These are phyloP conservation scores for Mormyrops boulengeri DNA, from an alignment of 2,797 vertebrate species.

Conservation along the genomic window DNA sequence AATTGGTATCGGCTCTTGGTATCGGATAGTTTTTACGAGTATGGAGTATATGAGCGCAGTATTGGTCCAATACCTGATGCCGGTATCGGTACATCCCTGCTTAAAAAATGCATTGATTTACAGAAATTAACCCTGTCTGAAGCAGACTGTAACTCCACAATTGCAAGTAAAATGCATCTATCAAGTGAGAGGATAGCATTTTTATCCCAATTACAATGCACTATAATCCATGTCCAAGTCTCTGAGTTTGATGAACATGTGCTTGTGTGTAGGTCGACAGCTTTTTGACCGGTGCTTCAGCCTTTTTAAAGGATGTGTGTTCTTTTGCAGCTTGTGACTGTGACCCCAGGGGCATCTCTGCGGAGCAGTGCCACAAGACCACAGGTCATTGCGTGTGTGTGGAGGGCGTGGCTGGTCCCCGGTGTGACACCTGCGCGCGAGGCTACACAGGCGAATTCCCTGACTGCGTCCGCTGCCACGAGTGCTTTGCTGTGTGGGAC, in stretches of 20 bases:
- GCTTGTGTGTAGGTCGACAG: background rate
- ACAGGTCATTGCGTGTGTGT: constrained; percentile 79
- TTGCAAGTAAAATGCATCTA: background rate
- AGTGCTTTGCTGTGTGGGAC: constrained; percentile 91
- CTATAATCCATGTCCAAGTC: background rate
- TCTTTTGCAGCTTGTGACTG: constrained; percentile 81
- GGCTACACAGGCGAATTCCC: constrained; percentile 86
- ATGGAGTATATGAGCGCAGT: background rate
- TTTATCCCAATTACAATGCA: background rate
- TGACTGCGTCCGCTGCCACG: constrained; percentile 79
- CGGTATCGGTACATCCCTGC: background rate
- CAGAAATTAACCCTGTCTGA: background rate
- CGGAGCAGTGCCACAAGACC: constrained; percentile 75
- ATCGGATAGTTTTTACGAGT: background rate
- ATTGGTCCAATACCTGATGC: background rate
- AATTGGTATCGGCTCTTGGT: background rate
- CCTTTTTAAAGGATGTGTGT: background rate
- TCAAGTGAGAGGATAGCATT: background rate
- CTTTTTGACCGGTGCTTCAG: background rate
- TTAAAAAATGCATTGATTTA: background rate
- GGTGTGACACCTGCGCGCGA: constrained; percentile 80
- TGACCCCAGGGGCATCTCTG: constrained; percentile 72
- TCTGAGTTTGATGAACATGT: background rate
- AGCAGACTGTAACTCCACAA: background rate
- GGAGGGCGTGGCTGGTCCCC: constrained; percentile 74